Conservation (phyloP, 2,797 vertebrate species). For the Myioborus miniatus region DNA sequence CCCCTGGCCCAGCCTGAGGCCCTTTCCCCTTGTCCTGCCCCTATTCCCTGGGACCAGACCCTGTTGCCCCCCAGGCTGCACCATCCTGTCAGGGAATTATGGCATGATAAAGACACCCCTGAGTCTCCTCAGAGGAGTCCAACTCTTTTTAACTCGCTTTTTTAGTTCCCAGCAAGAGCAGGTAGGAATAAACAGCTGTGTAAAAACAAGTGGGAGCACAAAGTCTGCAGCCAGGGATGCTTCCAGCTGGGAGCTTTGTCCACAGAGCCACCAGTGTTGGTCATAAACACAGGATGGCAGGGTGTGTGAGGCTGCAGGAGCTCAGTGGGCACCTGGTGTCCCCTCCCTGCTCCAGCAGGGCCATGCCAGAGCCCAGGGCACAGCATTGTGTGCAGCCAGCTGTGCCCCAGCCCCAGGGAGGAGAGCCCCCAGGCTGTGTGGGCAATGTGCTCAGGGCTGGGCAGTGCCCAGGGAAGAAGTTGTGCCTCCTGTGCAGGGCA, state of each 20-base stretch:
- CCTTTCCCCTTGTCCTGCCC: not conserved
- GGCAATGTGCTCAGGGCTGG: no score
- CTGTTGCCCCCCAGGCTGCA: accelerated
- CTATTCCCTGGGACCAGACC: not conserved
- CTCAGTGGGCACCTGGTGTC: accelerated
- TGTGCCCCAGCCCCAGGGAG: not conserved
- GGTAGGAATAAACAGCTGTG: not conserved
- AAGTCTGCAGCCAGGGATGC: not conserved
- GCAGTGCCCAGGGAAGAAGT: no score
- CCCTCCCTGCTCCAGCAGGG: not conserved
- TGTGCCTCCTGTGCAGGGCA: not conserved
- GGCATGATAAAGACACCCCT: not conserved
- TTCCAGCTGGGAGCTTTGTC: not conserved
- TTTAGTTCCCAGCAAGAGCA: not conserved
- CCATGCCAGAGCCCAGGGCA: not conserved
- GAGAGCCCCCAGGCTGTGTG: no score
- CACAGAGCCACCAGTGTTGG: not conserved
- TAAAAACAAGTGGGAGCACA: accelerated
- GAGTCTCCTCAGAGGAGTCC: not conserved
- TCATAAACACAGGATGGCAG: accelerated
- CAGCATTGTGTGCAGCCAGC: not conserved
- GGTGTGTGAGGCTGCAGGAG: accelerated
- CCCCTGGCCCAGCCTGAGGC: not conserved
- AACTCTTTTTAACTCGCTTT: not conserved
- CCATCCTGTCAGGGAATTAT: not conserved